Evolutionary conservation across 53 echinoderm and acorn worm genomes (phyloP).

Genomic region (Paracentrotus lividus): DNA sequence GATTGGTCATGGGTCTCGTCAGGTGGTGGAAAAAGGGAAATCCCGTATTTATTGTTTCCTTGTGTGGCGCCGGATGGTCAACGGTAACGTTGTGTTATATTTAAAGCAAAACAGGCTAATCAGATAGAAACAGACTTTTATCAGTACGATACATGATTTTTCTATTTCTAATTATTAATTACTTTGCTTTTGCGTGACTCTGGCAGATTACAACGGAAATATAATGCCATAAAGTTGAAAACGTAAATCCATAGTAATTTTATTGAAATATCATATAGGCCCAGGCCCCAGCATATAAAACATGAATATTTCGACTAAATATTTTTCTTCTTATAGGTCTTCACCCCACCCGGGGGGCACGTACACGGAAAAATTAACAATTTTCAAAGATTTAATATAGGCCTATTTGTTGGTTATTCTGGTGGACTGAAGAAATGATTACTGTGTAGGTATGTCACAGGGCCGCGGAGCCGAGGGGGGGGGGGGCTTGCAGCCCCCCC

Average conservation of each 20-base stretch:
- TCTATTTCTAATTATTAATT: neutral
- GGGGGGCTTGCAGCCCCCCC: too few species aligned
- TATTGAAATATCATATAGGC: neutral
- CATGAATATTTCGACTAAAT: too few species aligned
- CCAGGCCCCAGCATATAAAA: too few species aligned
- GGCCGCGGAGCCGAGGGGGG: too few species aligned
- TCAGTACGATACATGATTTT: neutral
- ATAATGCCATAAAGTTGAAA: neutral
- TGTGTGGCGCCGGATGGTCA: neutral
- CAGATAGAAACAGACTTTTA: neutral
- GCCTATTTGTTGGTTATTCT: too few species aligned
- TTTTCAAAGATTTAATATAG: too few species aligned
- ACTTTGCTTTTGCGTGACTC: too few species aligned
- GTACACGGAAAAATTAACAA: too few species aligned
- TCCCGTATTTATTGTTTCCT: slow-evolving; percentile 28
- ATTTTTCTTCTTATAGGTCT: too few species aligned
- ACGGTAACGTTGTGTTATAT: slow-evolving; percentile 31
- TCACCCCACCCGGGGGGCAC: too few species aligned
- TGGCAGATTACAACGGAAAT: neutral
- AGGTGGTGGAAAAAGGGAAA: slow-evolving; percentile 51
- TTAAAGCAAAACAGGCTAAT: slow-evolving; percentile 10
- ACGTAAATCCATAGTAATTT: neutral
- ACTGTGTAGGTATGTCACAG: too few species aligned
- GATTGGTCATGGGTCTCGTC: slow-evolving; percentile 12
- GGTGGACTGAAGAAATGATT: too few species aligned